Percentiles rank a stretch among this genome's conserved stretches.
These are phyloP conservation scores for Athene cunicularia DNA, from an alignment of 2,113 vertebrate species.

Conservation along the genomic window DNA sequence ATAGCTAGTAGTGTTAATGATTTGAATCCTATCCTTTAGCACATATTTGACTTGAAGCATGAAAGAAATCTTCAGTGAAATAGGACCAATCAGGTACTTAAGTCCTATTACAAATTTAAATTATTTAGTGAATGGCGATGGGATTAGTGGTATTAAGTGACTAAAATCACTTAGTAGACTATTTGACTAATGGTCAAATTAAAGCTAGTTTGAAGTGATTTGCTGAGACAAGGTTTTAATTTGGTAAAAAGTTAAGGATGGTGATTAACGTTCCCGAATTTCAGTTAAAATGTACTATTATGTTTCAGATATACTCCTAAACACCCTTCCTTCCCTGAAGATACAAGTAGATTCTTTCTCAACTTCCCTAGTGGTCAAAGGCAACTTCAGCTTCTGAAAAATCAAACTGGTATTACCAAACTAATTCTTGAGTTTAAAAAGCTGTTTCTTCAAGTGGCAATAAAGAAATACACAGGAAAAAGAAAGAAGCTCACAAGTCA, in stretches of 20 bases:
- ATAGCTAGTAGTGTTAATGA: not conserved
- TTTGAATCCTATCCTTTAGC: not conserved
- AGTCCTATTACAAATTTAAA: not conserved
- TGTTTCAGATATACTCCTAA: not conserved
- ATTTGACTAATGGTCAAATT: not conserved
- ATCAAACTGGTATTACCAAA: not conserved
- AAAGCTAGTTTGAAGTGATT: not conserved
- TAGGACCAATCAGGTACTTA: not conserved
- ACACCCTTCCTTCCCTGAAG: not conserved
- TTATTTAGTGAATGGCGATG: not conserved
- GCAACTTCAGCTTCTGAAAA: not conserved
- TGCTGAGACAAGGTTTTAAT: not conserved
- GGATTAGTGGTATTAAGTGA: not conserved
- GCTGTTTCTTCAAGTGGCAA: not conserved
- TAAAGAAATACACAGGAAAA: not conserved
- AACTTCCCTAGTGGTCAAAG: not conserved
- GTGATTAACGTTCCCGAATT: not conserved
- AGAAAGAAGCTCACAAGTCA: not conserved
- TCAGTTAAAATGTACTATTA: not conserved
- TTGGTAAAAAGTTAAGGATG: not conserved
- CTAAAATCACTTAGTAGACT: not conserved
- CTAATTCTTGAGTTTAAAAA: not conserved
- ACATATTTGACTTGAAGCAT: not conserved
- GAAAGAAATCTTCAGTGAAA: not conserved
- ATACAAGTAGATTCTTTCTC: not conserved